phyloP scores from a whole-genome alignment of 2,113 vertebrate species.

The Callipepla californica region DNA sequence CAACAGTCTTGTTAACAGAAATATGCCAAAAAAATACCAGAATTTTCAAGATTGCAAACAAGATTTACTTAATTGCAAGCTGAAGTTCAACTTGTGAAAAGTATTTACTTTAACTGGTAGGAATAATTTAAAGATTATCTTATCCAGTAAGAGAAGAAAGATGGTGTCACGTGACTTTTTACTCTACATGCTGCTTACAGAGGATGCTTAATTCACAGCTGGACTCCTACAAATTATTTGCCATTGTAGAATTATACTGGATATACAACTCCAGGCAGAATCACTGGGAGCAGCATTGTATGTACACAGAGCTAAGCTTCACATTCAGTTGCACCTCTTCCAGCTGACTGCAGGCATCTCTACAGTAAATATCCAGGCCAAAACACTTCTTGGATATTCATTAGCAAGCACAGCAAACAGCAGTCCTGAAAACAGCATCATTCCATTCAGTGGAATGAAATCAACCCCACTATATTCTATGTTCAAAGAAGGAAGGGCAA shows the following conservation, averaged over 20 bases:
- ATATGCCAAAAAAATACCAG: background rate
- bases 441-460: slow-evolving; percentile 41
- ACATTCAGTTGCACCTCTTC: slow-evolving; percentile 27
- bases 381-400: slow-evolving; percentile 55
- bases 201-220: background rate
- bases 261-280: slow-evolving; percentile 10
- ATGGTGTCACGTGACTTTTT: background rate
- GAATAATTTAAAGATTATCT: background rate
- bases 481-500: slow-evolving; percentile 70
- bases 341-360: slow-evolving; percentile 50
- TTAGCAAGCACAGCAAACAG: slow-evolving; percentile 39
- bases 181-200: background rate
- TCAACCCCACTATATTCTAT: background rate
- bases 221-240: slow-evolving; percentile 47
- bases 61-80: background rate
- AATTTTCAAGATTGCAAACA: background rate
- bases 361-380: slow-evolving; percentile 25
- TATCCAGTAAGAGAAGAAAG: background rate
- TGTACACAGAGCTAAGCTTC: slow-evolving; percentile 12
- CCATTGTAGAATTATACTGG: background rate
- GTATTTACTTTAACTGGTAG: background rate
- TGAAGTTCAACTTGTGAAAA: background rate
- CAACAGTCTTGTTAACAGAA: background rate
- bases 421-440: slow-evolving; percentile 45
- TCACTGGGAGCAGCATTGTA: background rate